These are phyloP conservation scores for Noturus placidus DNA, from an alignment of 2,113 vertebrate species.

Conservation along the genomic window DNA sequence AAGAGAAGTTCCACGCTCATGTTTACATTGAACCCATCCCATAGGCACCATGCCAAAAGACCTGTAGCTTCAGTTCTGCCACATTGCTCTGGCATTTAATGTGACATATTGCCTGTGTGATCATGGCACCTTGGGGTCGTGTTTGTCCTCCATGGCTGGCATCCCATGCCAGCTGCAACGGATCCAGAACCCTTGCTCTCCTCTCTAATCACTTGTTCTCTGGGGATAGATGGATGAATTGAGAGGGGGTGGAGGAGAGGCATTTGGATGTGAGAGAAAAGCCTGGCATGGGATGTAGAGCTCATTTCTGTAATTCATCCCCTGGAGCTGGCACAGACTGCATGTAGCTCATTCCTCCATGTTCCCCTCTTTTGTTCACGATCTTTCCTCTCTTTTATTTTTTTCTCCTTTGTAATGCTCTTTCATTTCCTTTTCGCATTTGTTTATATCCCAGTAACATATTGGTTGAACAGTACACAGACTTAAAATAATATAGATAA, in stretches of 20 bases:
- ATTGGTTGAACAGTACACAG: not conserved
- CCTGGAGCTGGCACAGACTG: conserved; percentile 64
- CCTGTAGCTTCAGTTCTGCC: conserved; percentile 67
- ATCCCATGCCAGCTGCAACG: conserved; percentile 59
- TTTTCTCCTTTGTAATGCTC: conserved; percentile 40
- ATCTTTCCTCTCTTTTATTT: not conserved
- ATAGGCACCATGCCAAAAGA: conserved; percentile 61
- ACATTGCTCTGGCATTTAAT: conserved; percentile 66
- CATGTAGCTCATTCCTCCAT: conserved; percentile 57
- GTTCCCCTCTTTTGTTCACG: conserved; percentile 13
- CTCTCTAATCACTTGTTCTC: conserved; percentile 74
- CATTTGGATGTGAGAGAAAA: conserved; percentile 57
- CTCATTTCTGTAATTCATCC: conserved; percentile 77
- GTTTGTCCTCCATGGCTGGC: conserved; percentile 72
- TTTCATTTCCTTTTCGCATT: conserved; percentile 38
- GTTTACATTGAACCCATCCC: not conserved
- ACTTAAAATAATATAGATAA: not conserved
- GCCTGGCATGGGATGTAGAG: conserved; percentile 74
- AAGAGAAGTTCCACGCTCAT: not conserved
- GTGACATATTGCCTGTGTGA: conserved; percentile 73
- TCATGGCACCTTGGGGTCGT: conserved; percentile 72
- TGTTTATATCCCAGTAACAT: conserved; percentile 4
- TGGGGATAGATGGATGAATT: conserved; percentile 53
- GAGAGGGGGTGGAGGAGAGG: conserved; percentile 41
- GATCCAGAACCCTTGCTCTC: conserved; percentile 59